phyloP scores from a whole-genome alignment of 2,113 vertebrate genomes.

The Casuarius casuarius region DNA sequence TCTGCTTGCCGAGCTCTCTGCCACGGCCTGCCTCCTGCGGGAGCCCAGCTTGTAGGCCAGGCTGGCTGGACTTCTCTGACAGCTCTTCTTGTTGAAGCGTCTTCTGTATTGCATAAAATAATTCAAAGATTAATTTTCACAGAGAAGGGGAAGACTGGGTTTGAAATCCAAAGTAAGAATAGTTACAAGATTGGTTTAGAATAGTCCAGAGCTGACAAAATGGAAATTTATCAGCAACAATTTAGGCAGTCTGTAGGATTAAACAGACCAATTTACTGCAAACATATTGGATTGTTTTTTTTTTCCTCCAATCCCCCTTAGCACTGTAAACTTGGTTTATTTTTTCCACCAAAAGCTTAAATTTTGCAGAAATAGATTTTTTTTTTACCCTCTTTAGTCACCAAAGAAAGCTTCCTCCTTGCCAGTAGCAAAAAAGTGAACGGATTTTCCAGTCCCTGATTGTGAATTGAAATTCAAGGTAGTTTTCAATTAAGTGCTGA shows the following conservation, averaged over 20 bases:
- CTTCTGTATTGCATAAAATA: background rate
- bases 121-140: background rate
- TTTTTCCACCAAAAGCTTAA: background rate
- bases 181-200: accelerated
- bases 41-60: background rate
- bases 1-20: background rate
- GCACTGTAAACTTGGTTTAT: accelerated
- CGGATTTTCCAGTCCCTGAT: background rate
- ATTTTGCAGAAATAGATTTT: background rate
- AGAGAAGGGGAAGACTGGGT: background rate
- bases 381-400: background rate
- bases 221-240: background rate
- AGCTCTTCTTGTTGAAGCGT: background rate
- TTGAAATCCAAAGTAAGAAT: background rate
- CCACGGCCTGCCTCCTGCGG: background rate
- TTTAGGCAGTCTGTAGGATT: background rate
- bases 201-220: background rate
- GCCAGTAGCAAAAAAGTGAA: background rate
- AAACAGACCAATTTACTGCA: background rate
- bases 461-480: background rate
- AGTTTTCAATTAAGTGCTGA: conserved; percentile 40
- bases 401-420: background rate
- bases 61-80: too few species aligned
- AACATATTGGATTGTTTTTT: background rate
- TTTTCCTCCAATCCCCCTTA: background rate